Conservation (phyloP, 2,797 vertebrate genomes). For the Sebastes steindachneri region DNA sequence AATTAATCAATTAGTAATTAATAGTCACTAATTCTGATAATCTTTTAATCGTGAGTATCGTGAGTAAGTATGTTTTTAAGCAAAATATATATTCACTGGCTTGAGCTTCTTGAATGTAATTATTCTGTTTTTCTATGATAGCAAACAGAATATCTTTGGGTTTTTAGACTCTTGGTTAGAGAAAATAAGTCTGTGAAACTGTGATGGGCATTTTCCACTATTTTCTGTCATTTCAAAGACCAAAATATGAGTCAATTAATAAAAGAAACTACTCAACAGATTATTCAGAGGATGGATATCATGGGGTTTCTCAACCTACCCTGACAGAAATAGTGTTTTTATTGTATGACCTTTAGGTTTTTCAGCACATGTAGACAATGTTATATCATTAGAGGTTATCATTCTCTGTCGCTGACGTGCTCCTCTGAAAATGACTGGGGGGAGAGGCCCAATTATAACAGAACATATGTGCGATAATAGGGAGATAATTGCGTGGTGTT, state of each 20-base stretch:
- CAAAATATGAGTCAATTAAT: background rate
- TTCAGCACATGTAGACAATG: constrained; percentile 21
- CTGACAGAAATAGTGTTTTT: background rate
- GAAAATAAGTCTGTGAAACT: background rate
- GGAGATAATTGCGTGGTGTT: constrained; percentile 80
- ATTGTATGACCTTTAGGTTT: constrained; percentile 27
- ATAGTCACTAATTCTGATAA: too few species aligned
- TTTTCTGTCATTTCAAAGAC: background rate
- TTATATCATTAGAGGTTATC: constrained; percentile 31
- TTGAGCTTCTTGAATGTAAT: background rate
- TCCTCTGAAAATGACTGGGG: constrained; percentile 58
- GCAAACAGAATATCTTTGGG: background rate
- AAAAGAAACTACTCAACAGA: background rate
- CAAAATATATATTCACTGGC: background rate
- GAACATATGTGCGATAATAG: constrained; percentile 79
- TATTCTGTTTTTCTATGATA: background rate
- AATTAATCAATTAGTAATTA: background rate
- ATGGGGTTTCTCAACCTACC: background rate
- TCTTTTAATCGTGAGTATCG: background rate
- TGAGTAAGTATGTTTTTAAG: background rate
- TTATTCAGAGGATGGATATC: background rate
- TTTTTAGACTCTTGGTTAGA: background rate
- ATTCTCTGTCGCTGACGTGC: constrained; percentile 48
- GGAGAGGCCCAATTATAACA: constrained; percentile 72
- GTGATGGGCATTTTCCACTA: background rate